Evolutionary conservation across 2,113 vertebrate species (phyloP).

Genomic region (Plecturocebus donacophilus): DNA sequence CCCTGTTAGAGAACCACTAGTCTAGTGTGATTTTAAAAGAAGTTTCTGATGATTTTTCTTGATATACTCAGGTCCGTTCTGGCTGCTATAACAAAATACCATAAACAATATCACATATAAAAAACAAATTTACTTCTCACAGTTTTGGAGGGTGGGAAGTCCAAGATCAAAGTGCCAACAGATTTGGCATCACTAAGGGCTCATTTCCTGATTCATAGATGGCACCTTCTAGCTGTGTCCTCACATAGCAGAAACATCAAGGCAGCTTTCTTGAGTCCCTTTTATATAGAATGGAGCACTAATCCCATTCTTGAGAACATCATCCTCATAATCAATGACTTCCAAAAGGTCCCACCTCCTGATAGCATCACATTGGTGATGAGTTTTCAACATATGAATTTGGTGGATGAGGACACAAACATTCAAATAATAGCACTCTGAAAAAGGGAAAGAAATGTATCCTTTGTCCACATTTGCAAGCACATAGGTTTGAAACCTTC

Average conservation of each 20-base stretch:
- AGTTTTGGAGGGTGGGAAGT: not conserved
- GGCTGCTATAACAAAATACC: not conserved
- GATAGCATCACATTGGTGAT: not conserved
- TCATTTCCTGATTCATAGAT: not conserved
- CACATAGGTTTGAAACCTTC: not conserved
- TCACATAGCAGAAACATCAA: not conserved
- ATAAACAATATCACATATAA: not conserved
- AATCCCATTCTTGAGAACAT: not conserved
- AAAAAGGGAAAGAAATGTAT: not conserved
- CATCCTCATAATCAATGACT: not conserved
- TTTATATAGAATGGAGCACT: not conserved
- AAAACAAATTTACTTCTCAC: not conserved
- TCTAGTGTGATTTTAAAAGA: not conserved
- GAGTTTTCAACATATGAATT: not conserved
- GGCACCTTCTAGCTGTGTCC: not conserved
- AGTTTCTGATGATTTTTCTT: not conserved
- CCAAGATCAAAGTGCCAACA: not conserved
- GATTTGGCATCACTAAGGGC: not conserved
- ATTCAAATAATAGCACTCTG: not conserved
- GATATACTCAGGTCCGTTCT: not conserved
- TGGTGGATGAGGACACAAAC: not conserved
- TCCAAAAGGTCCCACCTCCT: not conserved
- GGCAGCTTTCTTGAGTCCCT: too few species aligned
- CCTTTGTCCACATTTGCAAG: not conserved
- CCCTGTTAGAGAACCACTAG: not conserved